Base-by-base conservation (phyloP, 2,797 vertebrate genomes). In the Notoglanidium macrostoma region DNA sequence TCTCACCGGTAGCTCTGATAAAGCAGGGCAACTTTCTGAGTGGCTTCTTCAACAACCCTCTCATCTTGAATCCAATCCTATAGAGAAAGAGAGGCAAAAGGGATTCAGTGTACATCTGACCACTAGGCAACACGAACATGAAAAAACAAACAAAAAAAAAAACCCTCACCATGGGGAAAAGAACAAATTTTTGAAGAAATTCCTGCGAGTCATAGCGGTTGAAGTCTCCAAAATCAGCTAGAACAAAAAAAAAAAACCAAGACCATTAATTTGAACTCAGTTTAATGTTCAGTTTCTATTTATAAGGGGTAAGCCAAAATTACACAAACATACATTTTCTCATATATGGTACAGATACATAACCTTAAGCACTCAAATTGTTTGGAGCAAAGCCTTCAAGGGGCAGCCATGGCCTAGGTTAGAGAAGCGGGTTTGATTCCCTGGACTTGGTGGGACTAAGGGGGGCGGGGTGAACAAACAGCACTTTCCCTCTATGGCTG, bases 41-140 rank as follows among this genome's bases (percentile, higher is more conserved):
- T 99, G 63, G 97, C 97, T 93, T 99, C 98, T 91, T 99, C 98
- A 94, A 98, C 77, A 74, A 98, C 96, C 83, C 97, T 96, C 88
- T 99, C 98, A 96, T 99, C 98, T 92, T 99, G 97, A 89, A 98
- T 96, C 98, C 98, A 99, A 40, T 96, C 97, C 98, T 99, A 91
- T 23, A 94, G 15, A 87, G 3, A 88, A 29, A 54, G 40, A 83
- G 46, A 54, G 0, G 55, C 59, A 49, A 54, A 14, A 59, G 10
- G n/a, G 57, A 6, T 11, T 77, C 15, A 80, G 19, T 29, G 19
- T 29, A 67, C 23, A 74, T 61, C 8, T 44, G 11, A 79, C 15
- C 19, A 59, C 21, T 26, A 3, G 2, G 14, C 17, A 85, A 54
- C 51, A 59, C 26, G 26, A 68, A 26, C 46, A 26, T 65, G 23